These are phyloP conservation scores for Melanchra persicariae DNA, from an alignment of 2,888 invertebrate genomes.

Conservation along the genomic window DNA sequence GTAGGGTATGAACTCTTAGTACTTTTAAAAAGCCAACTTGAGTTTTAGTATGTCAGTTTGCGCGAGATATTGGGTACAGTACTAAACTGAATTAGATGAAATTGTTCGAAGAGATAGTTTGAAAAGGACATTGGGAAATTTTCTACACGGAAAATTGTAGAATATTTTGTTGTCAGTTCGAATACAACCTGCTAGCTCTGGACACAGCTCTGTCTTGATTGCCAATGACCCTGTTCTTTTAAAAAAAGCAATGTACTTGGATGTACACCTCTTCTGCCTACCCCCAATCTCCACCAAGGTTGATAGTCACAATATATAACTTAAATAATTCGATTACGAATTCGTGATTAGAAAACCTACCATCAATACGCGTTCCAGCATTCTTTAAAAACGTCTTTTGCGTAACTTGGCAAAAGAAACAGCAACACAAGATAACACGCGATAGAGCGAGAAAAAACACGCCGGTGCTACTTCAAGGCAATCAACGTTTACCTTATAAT, in stretches of 20 bases:
- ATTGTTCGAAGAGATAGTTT: not conserved
- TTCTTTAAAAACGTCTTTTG: constrained; percentile 81
- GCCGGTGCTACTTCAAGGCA: constrained; percentile 84
- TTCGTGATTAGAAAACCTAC: constrained; percentile 65
- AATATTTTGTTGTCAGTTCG: not conserved
- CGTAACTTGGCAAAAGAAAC: constrained; percentile 80
- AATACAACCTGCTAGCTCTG: not conserved
- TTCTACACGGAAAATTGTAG: not conserved
- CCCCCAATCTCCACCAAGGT: not conserved
- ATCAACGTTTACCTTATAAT: constrained; percentile 87
- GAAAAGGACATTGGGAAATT: too few relatives aligned
- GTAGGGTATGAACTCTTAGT: not conserved
- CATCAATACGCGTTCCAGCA: constrained; percentile 77
- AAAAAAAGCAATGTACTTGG: not conserved
- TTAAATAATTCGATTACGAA: constrained; percentile 51
- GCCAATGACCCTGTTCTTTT: not conserved
- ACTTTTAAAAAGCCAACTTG: not conserved
- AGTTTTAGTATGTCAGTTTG: not conserved
- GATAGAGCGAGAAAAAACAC: constrained; percentile 71
- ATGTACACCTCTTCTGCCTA: not conserved
- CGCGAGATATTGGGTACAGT: not conserved
- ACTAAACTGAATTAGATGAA: not conserved
- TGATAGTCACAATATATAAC: constrained; percentile 25
- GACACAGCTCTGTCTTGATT: not conserved
- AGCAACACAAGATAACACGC: constrained; percentile 56